These are phyloP conservation scores for Brachyistius frenatus DNA, from an alignment of 2,113 vertebrate species.

Conservation along the genomic window DNA sequence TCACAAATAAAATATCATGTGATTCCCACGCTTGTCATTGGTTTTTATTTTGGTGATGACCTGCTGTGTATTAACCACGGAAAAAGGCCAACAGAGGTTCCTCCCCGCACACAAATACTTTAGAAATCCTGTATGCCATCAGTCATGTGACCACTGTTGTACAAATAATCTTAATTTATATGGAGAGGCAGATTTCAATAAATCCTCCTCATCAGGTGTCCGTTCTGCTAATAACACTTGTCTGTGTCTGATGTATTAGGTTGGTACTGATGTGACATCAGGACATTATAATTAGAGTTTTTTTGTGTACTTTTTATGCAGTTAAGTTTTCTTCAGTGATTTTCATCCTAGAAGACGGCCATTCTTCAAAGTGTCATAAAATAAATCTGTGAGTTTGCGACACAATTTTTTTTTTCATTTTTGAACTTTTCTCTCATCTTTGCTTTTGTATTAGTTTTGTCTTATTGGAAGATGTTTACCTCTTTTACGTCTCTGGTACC, in stretches of 20 bases:
- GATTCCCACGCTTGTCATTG: conserved; percentile 63
- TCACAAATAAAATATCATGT: conserved; percentile 82
- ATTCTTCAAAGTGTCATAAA: too few species aligned
- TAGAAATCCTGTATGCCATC: background rate
- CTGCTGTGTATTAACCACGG: background rate
- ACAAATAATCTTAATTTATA: background rate
- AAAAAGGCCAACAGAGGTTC: conserved; percentile 40
- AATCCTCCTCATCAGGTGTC: too few species aligned
- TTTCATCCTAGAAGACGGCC: background rate
- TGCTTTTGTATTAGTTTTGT: background rate
- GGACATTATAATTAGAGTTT: background rate
- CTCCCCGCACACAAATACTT: conserved; percentile 23
- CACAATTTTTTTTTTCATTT: background rate
- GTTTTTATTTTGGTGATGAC: background rate
- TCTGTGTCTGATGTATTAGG: too few species aligned
- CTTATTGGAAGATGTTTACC: background rate
- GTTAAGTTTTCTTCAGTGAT: too few species aligned
- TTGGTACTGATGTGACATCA: too few species aligned
- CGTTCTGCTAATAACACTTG: too few species aligned
- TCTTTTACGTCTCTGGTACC: background rate
- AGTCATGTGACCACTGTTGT: too few species aligned
- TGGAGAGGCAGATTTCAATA: too few species aligned
- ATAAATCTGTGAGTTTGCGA: background rate
- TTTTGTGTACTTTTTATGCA: too few species aligned
- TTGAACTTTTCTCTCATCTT: background rate